Percentiles rank a stretch among this genome's conserved stretches.
phyloP scores from a whole-genome alignment of 2,797 vertebrate genomes.

The Hydrophis major region DNA sequence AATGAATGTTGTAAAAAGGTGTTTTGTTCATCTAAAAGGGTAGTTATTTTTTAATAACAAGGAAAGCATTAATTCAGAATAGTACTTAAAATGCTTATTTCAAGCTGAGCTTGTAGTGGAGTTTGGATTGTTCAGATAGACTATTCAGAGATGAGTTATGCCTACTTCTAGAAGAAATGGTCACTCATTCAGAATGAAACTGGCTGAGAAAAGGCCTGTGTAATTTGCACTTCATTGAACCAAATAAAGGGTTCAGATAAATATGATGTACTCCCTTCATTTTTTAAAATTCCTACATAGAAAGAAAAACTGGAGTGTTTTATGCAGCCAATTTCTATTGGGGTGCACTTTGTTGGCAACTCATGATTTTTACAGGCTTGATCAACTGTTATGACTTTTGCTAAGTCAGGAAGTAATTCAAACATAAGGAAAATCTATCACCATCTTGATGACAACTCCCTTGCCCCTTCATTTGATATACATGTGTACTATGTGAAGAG shows the following conservation, averaged over 20 bases:
- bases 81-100: background rate
- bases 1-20: background rate
- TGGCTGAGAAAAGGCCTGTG: background rate
- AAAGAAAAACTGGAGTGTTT: background rate
- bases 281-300: background rate
- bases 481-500: background rate
- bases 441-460: background rate
- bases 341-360: background rate
- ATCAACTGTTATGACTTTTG: background rate
- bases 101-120: background rate
- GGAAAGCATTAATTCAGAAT: conserved; percentile 3
- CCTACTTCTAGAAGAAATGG: background rate
- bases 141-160: background rate
- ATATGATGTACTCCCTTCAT: background rate
- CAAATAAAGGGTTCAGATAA: background rate
- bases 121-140: background rate
- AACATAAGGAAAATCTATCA: background rate
- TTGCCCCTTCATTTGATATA: background rate
- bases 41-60: conserved; percentile 3
- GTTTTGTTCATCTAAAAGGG: conserved; percentile 1
- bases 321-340: background rate
- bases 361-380: background rate
- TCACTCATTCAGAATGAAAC: background rate
- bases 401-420: background rate
- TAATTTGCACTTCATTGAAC: background rate